Base-by-base conservation (phyloP, 2,113 vertebrate genomes). In the Limnothrissa miodon region DNA sequence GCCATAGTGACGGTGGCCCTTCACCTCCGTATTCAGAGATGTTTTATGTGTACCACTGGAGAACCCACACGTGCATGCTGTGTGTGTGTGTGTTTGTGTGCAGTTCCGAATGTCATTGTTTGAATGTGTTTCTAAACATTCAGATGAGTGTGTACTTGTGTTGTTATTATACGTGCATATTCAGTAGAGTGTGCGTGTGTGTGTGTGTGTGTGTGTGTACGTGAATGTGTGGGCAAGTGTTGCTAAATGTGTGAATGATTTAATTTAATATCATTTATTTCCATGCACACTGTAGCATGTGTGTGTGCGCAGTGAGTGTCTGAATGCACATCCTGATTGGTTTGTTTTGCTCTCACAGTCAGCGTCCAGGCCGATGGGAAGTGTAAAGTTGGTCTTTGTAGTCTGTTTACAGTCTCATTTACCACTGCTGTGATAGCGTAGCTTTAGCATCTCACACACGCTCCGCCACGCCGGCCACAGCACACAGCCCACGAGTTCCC, bases 11-110 rank as follows among this genome's bases (percentile, higher is more conserved):
- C 46, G 56, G 46, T 39, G 19, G 25, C 36, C 33, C 56, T 23
- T 10, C 66, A 74, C 66, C 66, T 74, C 33, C 5, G 17, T 33
- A 36, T 11, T 36, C 51, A 19, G 29, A 25, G 29, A 29, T 33
- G 25, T 70, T 70, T 70, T 11, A 70, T 70, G 62, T 70, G 62
- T 29, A 9, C 66, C 10, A 13, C 29, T 2, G 15, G 66, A 74
- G 11, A 74, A 29, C 4, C 2, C 36, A 13, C 78, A 80, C 78
- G 29, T 83, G 23, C 46, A 44, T 80, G 79, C 17, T 80, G 66
- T 46, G 51, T 83, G 62, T 83, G 78, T 62, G 19, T 66, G 59
- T 66, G n/a, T 33, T n/a, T 15, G 25, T 10, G 25, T 29, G 59
- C 13, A 0, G 9, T 70, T 70, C 9, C 15, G 62, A 4, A 13